phyloP scores from a whole-genome alignment of 2,888 invertebrate species.

The Junonia oenone region DNA sequence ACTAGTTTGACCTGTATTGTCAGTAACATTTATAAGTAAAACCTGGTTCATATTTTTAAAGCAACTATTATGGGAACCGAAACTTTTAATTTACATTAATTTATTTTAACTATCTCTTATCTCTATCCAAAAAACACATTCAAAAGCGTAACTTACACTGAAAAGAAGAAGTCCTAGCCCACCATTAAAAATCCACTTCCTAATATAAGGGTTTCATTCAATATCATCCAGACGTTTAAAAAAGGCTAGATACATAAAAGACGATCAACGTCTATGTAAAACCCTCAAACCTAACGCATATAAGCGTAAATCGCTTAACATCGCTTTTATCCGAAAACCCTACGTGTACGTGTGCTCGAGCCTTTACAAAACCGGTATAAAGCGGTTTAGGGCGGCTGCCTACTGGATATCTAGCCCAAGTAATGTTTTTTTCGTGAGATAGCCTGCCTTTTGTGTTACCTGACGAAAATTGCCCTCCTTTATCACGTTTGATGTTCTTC shows the following conservation, averaged over 20 bases:
- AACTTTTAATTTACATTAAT: no score
- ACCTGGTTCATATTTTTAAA: no score
- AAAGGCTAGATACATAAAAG: constrained; percentile 4
- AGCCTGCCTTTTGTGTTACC: neutral
- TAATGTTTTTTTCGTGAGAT: neutral
- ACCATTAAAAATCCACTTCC: neutral
- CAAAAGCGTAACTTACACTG: no score
- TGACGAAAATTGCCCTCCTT: neutral
- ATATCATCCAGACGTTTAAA: neutral
- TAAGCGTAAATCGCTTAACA: constrained; percentile 12
- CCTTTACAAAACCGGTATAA: constrained; percentile 13
- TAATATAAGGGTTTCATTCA: neutral
- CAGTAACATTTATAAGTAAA: no score
- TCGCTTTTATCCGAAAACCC: constrained; percentile 10
- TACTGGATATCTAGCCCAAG: neutral
- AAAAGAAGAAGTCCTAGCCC: no score
- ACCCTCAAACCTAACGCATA: constrained; percentile 5
- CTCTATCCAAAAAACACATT: no score
- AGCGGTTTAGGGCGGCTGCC: constrained; percentile 1
- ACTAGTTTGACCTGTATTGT: no score
- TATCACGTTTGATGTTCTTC: no score
- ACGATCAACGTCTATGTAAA: constrained; percentile 2
- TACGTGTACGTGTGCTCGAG: constrained; percentile 6
- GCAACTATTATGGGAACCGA: no score
- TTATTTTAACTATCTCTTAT: neutral